Conservation (phyloP, 1,140 invertebrate genomes). For the Anagrus nilaparvatae region DNA sequence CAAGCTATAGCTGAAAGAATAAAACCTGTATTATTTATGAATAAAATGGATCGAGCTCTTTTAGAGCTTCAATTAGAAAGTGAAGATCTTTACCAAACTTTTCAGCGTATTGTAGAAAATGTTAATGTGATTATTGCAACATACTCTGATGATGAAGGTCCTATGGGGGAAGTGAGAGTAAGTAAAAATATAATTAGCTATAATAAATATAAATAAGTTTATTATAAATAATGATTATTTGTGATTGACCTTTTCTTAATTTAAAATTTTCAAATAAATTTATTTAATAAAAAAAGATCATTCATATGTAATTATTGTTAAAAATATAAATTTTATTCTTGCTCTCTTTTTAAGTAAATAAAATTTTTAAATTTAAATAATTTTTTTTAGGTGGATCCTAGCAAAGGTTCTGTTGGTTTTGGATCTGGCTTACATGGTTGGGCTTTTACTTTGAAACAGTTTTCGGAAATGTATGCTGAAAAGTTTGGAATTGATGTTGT, state of each 20-base stretch:
- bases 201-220: background rate
- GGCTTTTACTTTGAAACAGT: slow-evolving; percentile 99
- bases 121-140: slow-evolving; percentile 99
- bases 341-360: slow-evolving; percentile 12
- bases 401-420: slow-evolving; percentile 97
- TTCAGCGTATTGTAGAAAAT: slow-evolving; percentile 99
- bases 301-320: background rate
- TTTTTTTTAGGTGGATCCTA: slow-evolving; percentile 68
- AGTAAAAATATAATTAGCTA: slow-evolving; percentile 29
- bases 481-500: slow-evolving; percentile 97
- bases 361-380: slow-evolving; percentile 22
- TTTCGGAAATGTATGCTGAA: slow-evolving; percentile 96
- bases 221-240: background rate
- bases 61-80: slow-evolving; percentile 89
- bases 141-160: slow-evolving; percentile 93
- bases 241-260: background rate
- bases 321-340: background rate
- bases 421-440: slow-evolving; percentile 98
- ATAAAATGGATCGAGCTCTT: slow-evolving; percentile 98
- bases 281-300: slow-evolving; percentile 2
- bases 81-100: slow-evolving; percentile 98
- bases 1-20: slow-evolving; percentile 98
- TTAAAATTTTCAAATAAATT: background rate
- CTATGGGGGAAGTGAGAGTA: slow-evolving; percentile 96
- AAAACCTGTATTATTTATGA: slow-evolving; percentile 99